Evolutionary conservation across 2,797 vertebrate genomes (phyloP), one percentile per base, ranked within the genome.

Genomic region (Sphaeramia orbicularis): DNA sequence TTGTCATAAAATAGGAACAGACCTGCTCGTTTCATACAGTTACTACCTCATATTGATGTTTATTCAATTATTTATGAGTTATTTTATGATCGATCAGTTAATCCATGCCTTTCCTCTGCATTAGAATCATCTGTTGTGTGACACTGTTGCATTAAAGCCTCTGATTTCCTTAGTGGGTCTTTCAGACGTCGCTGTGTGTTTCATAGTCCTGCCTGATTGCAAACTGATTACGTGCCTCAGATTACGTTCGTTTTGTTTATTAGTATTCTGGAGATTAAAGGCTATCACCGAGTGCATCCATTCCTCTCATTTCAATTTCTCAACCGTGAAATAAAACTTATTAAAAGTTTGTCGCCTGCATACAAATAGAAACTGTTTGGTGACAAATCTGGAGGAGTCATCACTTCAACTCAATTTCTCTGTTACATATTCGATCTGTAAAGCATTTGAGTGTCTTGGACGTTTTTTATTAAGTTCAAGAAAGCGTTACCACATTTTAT

Each of bases 211-310:
- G 6, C 73, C 71, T 85, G 77, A 87, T 78, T 85, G 69, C 63
- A 71, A 80, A 78, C 69, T 85, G 78, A 86, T 86, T 85, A 61
- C 70, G 49, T 10, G 35, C 66, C 49, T 80, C 49, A 71, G 50
- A 74, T 76, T 43, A 48, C 60, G 65, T 42, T 54, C 27, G 65
- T 55, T 77, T 75, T 84, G 71, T 85, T 75, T 84, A 78, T 86
- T 72, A 71, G 69, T 69, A 79, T 86, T 86, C 86, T 66, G 57
- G 35, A 80, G 83, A 86, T 84, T 86, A 83, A 77, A 79, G 58
- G 68, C 74, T 57, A 45, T 79, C 51, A 0, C 44, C 7, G 16
- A 65, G 70, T 58, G 78, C 71, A 80, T 74, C 78, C 37, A 19
- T 65, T 78, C 50, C 50, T 72, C 65, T 74, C 48, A 49, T 75